Evolutionary conservation across 2,113 vertebrate species (phyloP).

Genomic region (Ceuthmochares aereus): DNA sequence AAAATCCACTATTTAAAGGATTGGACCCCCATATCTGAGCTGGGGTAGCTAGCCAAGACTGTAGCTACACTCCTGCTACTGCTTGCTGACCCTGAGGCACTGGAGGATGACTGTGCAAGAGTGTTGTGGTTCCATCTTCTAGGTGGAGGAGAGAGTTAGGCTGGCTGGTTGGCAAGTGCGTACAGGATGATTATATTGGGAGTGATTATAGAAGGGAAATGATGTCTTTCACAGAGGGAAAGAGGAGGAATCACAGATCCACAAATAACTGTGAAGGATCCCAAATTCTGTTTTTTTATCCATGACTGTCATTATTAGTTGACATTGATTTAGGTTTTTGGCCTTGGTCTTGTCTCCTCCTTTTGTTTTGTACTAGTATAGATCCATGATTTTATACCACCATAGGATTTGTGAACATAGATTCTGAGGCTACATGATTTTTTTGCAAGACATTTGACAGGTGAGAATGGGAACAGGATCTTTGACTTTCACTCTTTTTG

Average conservation of each 20-base stretch:
- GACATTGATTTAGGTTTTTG: background rate
- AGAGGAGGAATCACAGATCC: background rate
- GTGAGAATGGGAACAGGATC: background rate
- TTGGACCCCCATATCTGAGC: background rate
- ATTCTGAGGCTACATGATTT: background rate
- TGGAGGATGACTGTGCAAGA: background rate
- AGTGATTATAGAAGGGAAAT: fast-evolving
- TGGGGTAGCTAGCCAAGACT: background rate
- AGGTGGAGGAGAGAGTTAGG: background rate
- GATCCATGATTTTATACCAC: background rate
- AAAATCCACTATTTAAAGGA: background rate
- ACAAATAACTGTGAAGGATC: background rate
- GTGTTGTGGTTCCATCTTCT: background rate
- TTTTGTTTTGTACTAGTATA: background rate
- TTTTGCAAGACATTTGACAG: background rate
- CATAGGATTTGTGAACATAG: background rate
- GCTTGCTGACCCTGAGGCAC: fast-evolving
- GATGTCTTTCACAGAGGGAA: fast-evolving
- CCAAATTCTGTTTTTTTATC: background rate
- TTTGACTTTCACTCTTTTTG: background rate
- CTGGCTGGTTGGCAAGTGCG: background rate
- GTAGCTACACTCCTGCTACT: background rate
- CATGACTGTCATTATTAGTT: background rate
- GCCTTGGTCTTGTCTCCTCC: background rate
- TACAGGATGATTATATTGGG: background rate